Evolutionary conservation across 1,140 invertebrate genomes (phyloP).

Genomic region (Drosophila truncata): DNA sequence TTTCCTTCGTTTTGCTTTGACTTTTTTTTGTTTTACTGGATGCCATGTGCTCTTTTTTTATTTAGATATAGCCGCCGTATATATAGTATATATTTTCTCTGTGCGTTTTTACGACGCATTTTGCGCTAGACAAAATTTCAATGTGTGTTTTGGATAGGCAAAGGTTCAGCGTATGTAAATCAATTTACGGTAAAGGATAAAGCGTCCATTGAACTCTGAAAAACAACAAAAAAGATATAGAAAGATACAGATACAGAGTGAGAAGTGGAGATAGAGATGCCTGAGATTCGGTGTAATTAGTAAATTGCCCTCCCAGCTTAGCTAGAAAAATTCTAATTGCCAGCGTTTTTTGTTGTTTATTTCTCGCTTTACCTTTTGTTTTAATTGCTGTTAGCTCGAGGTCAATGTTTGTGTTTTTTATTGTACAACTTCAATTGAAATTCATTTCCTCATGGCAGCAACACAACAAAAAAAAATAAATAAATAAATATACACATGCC

Average conservation of each 20-base stretch:
- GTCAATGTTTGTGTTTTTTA: conserved; percentile 51
- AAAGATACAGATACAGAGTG: neutral
- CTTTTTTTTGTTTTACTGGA: conserved; percentile 17
- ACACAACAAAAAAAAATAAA: conserved; percentile 23
- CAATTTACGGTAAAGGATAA: conserved; percentile 74
- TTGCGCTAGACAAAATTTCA: conserved; percentile 73
- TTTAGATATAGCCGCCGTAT: neutral
- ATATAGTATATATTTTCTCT: conserved; percentile 20
- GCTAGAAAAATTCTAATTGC: conserved; percentile 43
- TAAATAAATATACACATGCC: conserved; percentile 18
- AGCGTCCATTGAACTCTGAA: conserved; percentile 66
- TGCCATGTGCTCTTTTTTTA: conserved; percentile 22
- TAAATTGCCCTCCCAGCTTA: conserved; percentile 13
- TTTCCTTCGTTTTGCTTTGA: conserved; percentile 20
- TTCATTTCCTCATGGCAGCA: conserved; percentile 73
- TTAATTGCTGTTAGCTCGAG: conserved; percentile 55
- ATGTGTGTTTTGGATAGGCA: conserved; percentile 53
- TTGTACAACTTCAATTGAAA: conserved; percentile 61
- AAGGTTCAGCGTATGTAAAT: conserved; percentile 75
- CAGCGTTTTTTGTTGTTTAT: conserved; percentile 15
- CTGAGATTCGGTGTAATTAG: conserved; percentile 28
- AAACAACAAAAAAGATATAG: neutral
- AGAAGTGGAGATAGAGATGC: conserved; percentile 5
- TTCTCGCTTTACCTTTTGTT: conserved; percentile 26
- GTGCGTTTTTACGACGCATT: conserved; percentile 73